These are phyloP conservation scores for Sorex fumeus DNA, from an alignment of 2,113 vertebrate genomes.

Conservation along the genomic window DNA sequence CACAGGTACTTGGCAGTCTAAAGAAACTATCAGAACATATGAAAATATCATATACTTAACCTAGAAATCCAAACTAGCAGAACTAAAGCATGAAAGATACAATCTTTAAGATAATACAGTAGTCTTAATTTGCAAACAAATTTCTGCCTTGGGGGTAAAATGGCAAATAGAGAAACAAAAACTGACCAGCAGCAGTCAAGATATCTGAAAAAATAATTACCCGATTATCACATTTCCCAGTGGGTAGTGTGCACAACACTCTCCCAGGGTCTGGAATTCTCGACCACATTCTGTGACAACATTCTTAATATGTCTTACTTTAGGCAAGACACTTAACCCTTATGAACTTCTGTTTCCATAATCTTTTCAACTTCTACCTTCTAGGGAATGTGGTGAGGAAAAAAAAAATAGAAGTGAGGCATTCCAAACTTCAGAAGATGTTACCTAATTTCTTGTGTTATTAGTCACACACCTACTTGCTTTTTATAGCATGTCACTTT, in stretches of 20 bases:
- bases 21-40: conserved; percentile 68
- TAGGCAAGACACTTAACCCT: conserved; percentile 61
- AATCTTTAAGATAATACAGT: not conserved
- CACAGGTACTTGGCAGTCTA: not conserved
- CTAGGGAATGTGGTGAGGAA: conserved; percentile 38
- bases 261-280: conserved; percentile 46
- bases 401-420: conserved; percentile 50
- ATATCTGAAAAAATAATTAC: conserved; percentile 55
- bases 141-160: conserved; percentile 27
- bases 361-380: conserved; percentile 52
- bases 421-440: not conserved
- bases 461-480: conserved; percentile 20
- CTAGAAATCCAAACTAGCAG: conserved; percentile 71
- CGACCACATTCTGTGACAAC: not conserved
- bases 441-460: conserved; percentile 48
- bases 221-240: conserved; percentile 53
- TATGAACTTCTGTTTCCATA: conserved; percentile 36
- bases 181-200: conserved; percentile 43
- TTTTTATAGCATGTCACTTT: conserved; percentile 34
- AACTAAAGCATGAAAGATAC: conserved; percentile 21
- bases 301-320: conserved; percentile 38
- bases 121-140: conserved; percentile 51
- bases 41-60: conserved; percentile 57
- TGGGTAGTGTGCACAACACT: not conserved
- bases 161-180: not conserved